These are phyloP conservation scores for Oscarella lobularis DNA, from an alignment of 37 sponge, comb jelly and placozoan genomes.

Conservation along the genomic window DNA sequence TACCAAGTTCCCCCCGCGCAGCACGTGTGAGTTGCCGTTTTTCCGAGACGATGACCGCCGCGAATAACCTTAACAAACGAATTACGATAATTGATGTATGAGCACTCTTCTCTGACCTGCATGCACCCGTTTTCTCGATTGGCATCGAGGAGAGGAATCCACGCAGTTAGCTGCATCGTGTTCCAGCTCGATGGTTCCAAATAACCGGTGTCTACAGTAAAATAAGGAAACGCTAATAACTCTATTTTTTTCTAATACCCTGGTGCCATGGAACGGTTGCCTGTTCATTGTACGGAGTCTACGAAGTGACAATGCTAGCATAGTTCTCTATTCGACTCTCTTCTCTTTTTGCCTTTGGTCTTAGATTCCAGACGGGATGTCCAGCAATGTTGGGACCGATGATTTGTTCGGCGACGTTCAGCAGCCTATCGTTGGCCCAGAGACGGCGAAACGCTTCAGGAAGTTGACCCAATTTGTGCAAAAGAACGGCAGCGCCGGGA, in stretches of 20 bases:
- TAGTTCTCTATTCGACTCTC: too few relatives aligned
- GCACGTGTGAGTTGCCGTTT: conserved; percentile 67
- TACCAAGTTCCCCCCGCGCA: conserved; percentile 82
- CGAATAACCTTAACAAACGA: conserved; percentile 13
- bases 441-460: conserved; percentile 38
- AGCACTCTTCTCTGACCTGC: conserved; percentile 34
- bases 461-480: conserved; percentile 47
- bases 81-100: neutral
- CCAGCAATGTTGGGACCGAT: conserved; percentile 71
- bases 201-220: conserved; percentile 61
- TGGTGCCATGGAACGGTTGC: conserved; percentile 87
- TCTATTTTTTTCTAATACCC: neutral
- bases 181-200: conserved; percentile 25
- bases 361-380: conserved; percentile 79
- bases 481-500: conserved; percentile 45
- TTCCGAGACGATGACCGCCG: conserved; percentile 53
- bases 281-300: conserved; percentile 53
- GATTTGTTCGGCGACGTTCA: conserved; percentile 61
- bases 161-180: conserved; percentile 58
- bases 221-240: neutral
- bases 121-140: conserved; percentile 66
- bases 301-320: too few relatives aligned
- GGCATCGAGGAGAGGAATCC: conserved; percentile 85
- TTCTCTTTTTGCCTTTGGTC: conserved; percentile 39
- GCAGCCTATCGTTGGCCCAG: conserved; percentile 50